Evolutionary conservation across 2,888 invertebrate genomes (phyloP), one percentile per base, ranked within the genome.

Genomic region (Euplexia lucipara): DNA sequence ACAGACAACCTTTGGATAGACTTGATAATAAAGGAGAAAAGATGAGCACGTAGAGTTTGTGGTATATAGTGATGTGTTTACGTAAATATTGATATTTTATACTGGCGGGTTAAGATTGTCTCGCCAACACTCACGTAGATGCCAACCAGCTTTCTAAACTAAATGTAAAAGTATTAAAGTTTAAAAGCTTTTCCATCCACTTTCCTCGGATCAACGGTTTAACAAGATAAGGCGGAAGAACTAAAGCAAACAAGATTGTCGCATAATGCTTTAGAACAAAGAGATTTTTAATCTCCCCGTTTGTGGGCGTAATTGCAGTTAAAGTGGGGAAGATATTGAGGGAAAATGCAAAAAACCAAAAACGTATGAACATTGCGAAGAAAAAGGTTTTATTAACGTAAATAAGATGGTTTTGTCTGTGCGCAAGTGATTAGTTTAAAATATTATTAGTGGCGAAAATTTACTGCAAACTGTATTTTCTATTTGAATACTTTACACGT

Each of bases 151-250:
- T 63, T 70, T 63, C 32, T 26, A 60, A 60, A 39, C 57, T 48
- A 52, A 30, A 61, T 41, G n/a, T 45, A 44, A 59, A 42, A 58
- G 53, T 59, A 49, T 42, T 53, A 51, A 70, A 75, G 18, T 75
- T 65, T 70, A 75, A 74, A 74, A 74, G 75, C 70, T 74, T 74
- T 74, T 45, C 57, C 39, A 68, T 41, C 53, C 58, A 52, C 70
- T 75, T 39, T 44, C 22, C 35, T 59, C 10, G 39, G 52, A 62
- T 73, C 69, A 54, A 32, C 49, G 57, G 30, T 53, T 48, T 45
- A 62, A 62, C 72, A 56, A 52, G 44, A 52, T 75, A 59, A 56
- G 56, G 57, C 3, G 0, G 7, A 20, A 42, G 47, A 49, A 18
- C 60, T 14, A 48, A 41, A 48, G 26, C 16, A 7, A 32, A 18